Percentiles rank a stretch among this genome's conserved stretches.
phyloP scores from a whole-genome alignment of 2,113 vertebrate species.

The Tragelaphus buxtoni region DNA sequence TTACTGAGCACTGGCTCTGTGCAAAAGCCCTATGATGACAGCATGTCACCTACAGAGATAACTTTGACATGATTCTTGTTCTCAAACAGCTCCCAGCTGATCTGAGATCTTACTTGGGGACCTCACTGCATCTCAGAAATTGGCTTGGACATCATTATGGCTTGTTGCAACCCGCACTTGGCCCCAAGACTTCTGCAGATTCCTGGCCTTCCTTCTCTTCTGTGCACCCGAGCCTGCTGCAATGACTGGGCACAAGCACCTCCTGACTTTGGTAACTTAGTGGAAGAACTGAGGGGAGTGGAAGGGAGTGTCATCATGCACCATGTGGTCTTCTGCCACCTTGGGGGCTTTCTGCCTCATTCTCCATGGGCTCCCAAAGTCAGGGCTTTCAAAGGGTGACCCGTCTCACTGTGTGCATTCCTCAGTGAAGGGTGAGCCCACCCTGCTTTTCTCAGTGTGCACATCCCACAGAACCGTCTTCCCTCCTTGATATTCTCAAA shows the following conservation, averaged over 20 bases:
- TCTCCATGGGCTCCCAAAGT: neutral
- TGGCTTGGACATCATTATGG: neutral
- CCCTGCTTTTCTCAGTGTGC: neutral
- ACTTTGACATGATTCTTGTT: neutral
- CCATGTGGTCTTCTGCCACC: neutral
- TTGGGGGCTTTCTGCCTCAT: neutral
- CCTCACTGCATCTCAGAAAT: neutral
- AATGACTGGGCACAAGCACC: too few relatives aligned
- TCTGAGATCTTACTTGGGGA: neutral
- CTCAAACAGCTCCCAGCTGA: neutral
- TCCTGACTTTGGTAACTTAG: neutral
- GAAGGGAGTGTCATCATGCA: accelerated
- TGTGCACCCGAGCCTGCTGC: neutral
- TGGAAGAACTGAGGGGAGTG: neutral
- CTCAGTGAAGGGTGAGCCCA: neutral
- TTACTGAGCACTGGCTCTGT: neutral
- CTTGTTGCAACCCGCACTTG: neutral
- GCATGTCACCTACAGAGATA: neutral
- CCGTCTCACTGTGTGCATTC: neutral
- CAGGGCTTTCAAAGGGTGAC: neutral
- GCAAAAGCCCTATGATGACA: neutral
- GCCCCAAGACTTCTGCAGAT: neutral
- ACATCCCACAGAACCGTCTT: neutral
- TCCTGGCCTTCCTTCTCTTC: neutral
- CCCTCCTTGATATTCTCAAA: neutral